Evolutionary conservation across 2,888 invertebrate species (phyloP), one percentile per base, ranked within the genome.

Genomic region (Thyatira batis): DNA sequence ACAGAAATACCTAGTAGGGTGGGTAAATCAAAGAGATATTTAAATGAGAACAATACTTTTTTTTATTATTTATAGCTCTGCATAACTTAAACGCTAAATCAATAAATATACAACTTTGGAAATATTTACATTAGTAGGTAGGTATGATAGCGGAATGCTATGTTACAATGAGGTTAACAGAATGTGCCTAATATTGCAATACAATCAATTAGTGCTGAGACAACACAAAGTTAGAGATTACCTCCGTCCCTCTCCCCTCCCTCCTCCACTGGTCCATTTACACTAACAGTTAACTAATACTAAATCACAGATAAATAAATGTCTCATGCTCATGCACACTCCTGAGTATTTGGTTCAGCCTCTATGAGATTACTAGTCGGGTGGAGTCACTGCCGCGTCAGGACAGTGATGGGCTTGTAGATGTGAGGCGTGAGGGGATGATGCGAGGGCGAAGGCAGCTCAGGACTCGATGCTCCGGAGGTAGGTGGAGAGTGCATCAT

Each of bases 351-450:
- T 64, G 69, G 67, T 67, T 63, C 64, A 73, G 78, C 73, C 72
- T 76, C 68, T 54, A 58, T 55, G 74, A 73, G 71, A 66, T 69
- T 67, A 27, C 25, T 20, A 17, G 39, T 17, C 17, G 17, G 8
- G 13, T 39, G 53, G 52, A 60, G 54, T 88, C 86, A 92, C 66
- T 93, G 93, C 70, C 93, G 88, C 57, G 93, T 92, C 27, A 94
- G 89, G 27, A 94, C 92, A 49, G 94, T 92, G 60, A 94, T 84
- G 1, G 94, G 94, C 68, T 94, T 92, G 84, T 84, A 92, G 71
- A 92, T 92, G 65, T 93, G 91, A 1, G 87, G 84, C 54, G 90
- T 65, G n/a, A 87, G 81, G 1, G 87, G 79, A 66, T 87, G 91
- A 57, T 86, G 87, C 54, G 85, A 78, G 6, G 87, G 82, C 20